A percentile compares a stretch with the other conserved stretches of the same genome.
Evolutionary conservation across 2,113 vertebrate species (phyloP).

Genomic region (Balaeniceps rex): DNA sequence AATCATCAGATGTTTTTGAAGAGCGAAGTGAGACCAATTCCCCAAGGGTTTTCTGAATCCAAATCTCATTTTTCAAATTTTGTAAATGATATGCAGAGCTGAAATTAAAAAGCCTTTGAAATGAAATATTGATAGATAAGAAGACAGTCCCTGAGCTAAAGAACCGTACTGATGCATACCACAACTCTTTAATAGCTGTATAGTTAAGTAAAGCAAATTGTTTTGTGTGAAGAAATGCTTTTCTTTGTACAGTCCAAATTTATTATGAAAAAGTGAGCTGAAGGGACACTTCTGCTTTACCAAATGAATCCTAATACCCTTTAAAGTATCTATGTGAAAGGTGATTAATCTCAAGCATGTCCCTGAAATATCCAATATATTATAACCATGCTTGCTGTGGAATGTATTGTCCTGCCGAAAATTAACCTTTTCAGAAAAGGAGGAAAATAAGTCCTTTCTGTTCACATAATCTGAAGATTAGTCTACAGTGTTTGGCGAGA

Average conservation of each 20-base stretch:
- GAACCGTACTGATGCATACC: not conserved
- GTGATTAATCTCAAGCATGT: not conserved
- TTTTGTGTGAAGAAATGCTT: not conserved
- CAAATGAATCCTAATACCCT: not conserved
- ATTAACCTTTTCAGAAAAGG: not conserved
- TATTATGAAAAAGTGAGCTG: not conserved
- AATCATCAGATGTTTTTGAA: slow-evolving; percentile 63
- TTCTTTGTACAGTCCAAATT: not conserved
- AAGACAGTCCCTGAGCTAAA: slow-evolving; percentile 24
- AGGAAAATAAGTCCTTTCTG: not conserved
- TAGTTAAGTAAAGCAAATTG: not conserved
- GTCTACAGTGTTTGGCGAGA: not conserved
- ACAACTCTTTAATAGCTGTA: not conserved
- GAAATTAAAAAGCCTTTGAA: slow-evolving; percentile 72
- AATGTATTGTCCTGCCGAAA: not conserved
- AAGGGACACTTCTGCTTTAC: not conserved
- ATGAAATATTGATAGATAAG: slow-evolving; percentile 61
- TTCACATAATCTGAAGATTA: not conserved
- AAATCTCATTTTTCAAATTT: slow-evolving; percentile 65
- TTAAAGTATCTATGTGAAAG: not conserved
- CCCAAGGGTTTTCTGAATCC: slow-evolving; percentile 24
- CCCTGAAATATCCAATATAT: not conserved
- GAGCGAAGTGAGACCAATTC: slow-evolving; percentile 43
- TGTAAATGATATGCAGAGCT: slow-evolving; percentile 56
- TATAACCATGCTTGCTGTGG: not conserved